These are phyloP conservation scores for Clarias pachynema DNA, from an alignment of 2,797 vertebrate species.

Conservation along the genomic window DNA sequence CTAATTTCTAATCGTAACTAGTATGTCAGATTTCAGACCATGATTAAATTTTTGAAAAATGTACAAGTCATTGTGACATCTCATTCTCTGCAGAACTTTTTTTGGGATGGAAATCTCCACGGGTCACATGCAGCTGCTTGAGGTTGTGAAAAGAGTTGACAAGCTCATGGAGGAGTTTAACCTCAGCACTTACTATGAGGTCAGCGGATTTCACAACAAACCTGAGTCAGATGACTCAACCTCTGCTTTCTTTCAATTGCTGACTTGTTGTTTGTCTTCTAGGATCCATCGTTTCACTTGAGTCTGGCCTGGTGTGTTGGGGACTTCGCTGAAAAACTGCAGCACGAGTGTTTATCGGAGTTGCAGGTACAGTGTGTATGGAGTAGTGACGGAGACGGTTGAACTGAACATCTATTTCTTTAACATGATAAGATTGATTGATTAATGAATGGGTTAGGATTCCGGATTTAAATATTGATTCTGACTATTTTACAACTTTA, in stretches of 20 bases:
- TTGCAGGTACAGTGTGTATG: conserved; percentile 80
- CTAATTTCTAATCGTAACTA: neutral
- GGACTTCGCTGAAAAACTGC: conserved; percentile 72
- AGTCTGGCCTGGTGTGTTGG: conserved; percentile 95
- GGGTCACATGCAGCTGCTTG: conserved; percentile 75
- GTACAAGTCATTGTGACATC: neutral
- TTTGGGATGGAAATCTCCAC: conserved; percentile 78
- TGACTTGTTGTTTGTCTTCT: conserved; percentile 8
- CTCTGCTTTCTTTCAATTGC: neutral
- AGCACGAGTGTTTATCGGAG: conserved; percentile 71
- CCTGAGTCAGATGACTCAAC: neutral
- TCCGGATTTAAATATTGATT: no score
- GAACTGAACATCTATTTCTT: neutral
- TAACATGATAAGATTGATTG: neutral
- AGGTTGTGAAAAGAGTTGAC: conserved; percentile 78
- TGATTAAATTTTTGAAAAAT: neutral
- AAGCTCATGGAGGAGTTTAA: conserved; percentile 78
- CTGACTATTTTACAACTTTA: no score
- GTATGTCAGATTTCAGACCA: neutral
- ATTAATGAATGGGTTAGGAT: no score
- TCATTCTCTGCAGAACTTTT: conserved; percentile 74
- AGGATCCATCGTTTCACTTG: conserved; percentile 93
- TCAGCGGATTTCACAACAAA: conserved; percentile 61
- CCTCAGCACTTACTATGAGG: conserved; percentile 82
- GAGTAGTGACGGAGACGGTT: neutral